Conservation (phyloP, 2,113 vertebrate species). For the Speoplatyrhinus poulsoni region DNA sequence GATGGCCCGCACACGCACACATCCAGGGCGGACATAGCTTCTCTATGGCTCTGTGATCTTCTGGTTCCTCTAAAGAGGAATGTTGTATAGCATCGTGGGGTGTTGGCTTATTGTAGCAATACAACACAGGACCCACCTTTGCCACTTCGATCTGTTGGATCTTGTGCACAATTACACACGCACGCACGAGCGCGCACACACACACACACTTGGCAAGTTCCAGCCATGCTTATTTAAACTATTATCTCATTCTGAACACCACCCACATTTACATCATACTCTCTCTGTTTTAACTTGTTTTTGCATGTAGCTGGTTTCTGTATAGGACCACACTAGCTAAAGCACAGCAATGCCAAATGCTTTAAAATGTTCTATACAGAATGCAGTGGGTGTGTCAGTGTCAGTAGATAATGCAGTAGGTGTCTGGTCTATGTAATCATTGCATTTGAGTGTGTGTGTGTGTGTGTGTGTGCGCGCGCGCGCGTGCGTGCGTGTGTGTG, state of each 20-base stretch:
- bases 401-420: slow-evolving; percentile 28
- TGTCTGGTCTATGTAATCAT: slow-evolving; percentile 44
- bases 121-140: slow-evolving; percentile 25
- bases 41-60: not conserved
- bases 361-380: slow-evolving; percentile 16
- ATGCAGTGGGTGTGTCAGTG: slow-evolving; percentile 71
- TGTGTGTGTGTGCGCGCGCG: slow-evolving; percentile 13
- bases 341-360: not conserved
- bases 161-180: slow-evolving; percentile 17
- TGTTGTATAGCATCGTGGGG: slow-evolving; percentile 40
- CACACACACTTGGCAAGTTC: not conserved
- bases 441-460: slow-evolving; percentile 11
- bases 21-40: not conserved
- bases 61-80: slow-evolving; percentile 45
- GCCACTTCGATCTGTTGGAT: slow-evolving; percentile 14
- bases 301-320: not conserved
- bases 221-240: slow-evolving; percentile 7
- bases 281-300: slow-evolving; percentile 9
- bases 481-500: slow-evolving; percentile 10
- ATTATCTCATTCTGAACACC: slow-evolving; percentile 23
- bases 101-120: slow-evolving; percentile 50
- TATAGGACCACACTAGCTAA: not conserved
- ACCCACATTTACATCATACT: slow-evolving; percentile 40
- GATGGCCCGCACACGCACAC: not conserved
- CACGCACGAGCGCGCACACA: not conserved